Conservation (phyloP, 2,113 vertebrate species). For the Callopanchax toddi region DNA sequence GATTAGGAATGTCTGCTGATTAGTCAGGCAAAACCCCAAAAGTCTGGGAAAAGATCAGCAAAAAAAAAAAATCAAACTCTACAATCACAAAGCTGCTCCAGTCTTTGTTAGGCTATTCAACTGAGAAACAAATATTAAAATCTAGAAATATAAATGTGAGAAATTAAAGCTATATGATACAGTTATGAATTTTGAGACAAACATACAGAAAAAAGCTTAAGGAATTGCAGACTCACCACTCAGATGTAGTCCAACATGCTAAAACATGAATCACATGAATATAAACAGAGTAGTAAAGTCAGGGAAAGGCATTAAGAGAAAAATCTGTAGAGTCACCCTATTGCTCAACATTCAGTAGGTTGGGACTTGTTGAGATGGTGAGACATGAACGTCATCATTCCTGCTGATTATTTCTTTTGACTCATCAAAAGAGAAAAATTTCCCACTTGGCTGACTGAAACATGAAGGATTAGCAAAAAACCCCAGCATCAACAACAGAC, state of each 20-base stretch:
- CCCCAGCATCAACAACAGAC: background rate
- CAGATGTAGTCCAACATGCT: background rate
- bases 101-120: background rate
- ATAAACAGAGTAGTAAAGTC: conserved; percentile 1
- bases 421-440: conserved; percentile 15
- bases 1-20: conserved; percentile 50
- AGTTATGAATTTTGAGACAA: background rate
- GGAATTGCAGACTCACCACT: background rate
- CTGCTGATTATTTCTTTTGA: conserved; percentile 24
- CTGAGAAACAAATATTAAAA: background rate
- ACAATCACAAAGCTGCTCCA: background rate
- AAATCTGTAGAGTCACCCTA: conserved; percentile 10
- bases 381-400: conserved; percentile 8
- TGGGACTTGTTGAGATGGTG: conserved; percentile 27
- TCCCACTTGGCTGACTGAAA: conserved; percentile 3
- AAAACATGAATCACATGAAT: conserved; percentile 8
- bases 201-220: background rate
- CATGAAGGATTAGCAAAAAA: background rate
- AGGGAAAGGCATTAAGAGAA: background rate
- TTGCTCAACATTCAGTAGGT: conserved; percentile 11
- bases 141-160: background rate
- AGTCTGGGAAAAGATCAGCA: conserved; percentile 5
- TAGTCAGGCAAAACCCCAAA: conserved; percentile 38
- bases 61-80: background rate
- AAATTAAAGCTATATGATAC: background rate